phyloP scores from a whole-genome alignment of 1,140 invertebrate genomes.

The Ceratoteleas bidentatus region DNA sequence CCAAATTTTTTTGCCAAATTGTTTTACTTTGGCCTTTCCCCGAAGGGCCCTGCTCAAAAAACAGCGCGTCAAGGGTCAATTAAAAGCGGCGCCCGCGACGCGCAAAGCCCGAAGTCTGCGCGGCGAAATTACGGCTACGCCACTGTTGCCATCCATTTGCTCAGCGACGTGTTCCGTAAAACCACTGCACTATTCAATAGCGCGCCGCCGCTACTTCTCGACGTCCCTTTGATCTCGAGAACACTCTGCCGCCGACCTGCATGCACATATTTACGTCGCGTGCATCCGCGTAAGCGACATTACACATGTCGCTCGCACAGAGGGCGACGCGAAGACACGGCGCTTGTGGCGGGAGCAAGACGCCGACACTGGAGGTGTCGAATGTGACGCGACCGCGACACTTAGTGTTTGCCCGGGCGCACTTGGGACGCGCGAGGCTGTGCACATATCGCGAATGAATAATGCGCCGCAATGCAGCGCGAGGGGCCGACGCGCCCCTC shows the following conservation, averaged over 20 bases:
- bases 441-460: slow-evolving; percentile 62
- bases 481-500: too few species aligned
- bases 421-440: slow-evolving; percentile 49
- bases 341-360: slow-evolving; percentile 44
- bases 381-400: slow-evolving; percentile 72
- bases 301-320: slow-evolving; percentile 54
- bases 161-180: slow-evolving; percentile 68
- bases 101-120: not conserved
- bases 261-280: slow-evolving; percentile 65
- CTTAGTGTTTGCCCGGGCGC: slow-evolving; percentile 71
- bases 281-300: slow-evolving; percentile 64
- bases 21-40: too few species aligned
- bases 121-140: slow-evolving; percentile 43
- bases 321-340: slow-evolving; percentile 33
- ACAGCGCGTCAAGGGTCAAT: too few species aligned
- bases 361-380: slow-evolving; percentile 68
- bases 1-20: too few species aligned
- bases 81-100: too few species aligned
- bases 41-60: too few species aligned
- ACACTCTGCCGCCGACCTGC: slow-evolving; percentile 61
- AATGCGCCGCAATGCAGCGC: slow-evolving; percentile 46
- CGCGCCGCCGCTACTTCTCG: slow-evolving; percentile 61
- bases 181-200: slow-evolving; percentile 71
- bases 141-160: slow-evolving; percentile 66
- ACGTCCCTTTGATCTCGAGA: slow-evolving; percentile 73